These are phyloP conservation scores for Siderastrea radians DNA, from an alignment of 92 coral and sea anemone species.

Conservation along the genomic window DNA sequence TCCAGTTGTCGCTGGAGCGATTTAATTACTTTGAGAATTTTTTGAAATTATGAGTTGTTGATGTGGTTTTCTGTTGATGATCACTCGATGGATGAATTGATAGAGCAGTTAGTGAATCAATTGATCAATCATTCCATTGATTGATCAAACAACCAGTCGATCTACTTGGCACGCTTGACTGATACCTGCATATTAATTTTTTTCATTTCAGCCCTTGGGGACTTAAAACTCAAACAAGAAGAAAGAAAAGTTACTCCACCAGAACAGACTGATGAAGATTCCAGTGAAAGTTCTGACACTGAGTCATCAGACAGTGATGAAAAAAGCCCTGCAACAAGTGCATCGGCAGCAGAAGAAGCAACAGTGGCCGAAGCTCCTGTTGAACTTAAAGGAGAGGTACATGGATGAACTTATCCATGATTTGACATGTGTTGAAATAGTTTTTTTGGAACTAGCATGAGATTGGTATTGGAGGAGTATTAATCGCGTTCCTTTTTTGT, in stretches of 20 bases:
- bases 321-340: constrained; percentile 3
- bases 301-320: constrained; percentile 44
- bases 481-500: too few species aligned
- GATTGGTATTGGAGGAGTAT: too few species aligned
- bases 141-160: neutral
- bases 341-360: neutral
- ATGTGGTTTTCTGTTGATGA: too few species aligned
- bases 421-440: neutral
- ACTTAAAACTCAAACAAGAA: neutral
- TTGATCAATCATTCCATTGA: too few species aligned
- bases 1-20: too few species aligned
- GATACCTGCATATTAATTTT: neutral
- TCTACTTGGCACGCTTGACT: neutral
- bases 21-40: too few species aligned
- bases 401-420: neutral
- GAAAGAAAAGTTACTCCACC: neutral
- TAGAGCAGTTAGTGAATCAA: too few species aligned
- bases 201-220: neutral
- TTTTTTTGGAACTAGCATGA: neutral
- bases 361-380: constrained; percentile 66
- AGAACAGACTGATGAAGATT: neutral
- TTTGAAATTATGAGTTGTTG: too few species aligned
- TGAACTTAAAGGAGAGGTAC: constrained; percentile 82
- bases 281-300: constrained; percentile 56
- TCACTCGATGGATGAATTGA: too few species aligned